These are phyloP conservation scores for Drosophila ambigua DNA, from an alignment of 1,140 invertebrate species.

Conservation along the genomic window DNA sequence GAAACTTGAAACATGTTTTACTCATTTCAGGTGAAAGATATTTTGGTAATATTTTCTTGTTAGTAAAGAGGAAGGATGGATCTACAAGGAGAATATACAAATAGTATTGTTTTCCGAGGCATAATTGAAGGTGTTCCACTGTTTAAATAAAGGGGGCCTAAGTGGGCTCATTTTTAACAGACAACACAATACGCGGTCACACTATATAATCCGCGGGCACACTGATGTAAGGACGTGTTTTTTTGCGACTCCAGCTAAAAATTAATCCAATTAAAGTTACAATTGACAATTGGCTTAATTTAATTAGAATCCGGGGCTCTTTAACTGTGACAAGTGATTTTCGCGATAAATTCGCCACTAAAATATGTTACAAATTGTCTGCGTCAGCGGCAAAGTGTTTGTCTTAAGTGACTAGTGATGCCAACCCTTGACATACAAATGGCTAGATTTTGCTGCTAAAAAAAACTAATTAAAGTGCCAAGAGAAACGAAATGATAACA, in stretches of 20 bases:
- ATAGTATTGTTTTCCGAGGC: too few species aligned
- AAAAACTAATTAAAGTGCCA: constrained; percentile 16
- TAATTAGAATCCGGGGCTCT: not conserved
- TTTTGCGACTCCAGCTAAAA: not conserved
- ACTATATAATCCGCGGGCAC: too few species aligned
- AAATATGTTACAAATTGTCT: constrained; percentile 38
- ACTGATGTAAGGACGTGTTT: constrained; percentile 43
- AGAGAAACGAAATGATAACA: constrained; percentile 15
- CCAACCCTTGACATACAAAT: constrained; percentile 20
- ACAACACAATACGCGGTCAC: too few species aligned
- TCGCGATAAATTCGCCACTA: not conserved
- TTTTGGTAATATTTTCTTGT: too few species aligned
- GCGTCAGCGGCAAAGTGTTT: constrained; percentile 57
- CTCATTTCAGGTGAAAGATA: too few species aligned
- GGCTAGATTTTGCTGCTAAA: constrained; percentile 7
- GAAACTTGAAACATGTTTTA: too few species aligned
- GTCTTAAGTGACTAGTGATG: constrained; percentile 42
- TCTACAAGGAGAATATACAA: too few species aligned
- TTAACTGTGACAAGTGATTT: not conserved
- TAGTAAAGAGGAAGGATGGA: too few species aligned
- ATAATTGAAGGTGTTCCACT: too few species aligned
- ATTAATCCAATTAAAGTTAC: constrained; percentile 37
- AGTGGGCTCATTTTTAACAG: too few species aligned
- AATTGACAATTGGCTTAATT: not conserved
- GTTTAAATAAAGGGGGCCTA: too few species aligned